Base-by-base conservation (phyloP, 2,797 vertebrate genomes). In the Eulemur coronatus region DNA sequence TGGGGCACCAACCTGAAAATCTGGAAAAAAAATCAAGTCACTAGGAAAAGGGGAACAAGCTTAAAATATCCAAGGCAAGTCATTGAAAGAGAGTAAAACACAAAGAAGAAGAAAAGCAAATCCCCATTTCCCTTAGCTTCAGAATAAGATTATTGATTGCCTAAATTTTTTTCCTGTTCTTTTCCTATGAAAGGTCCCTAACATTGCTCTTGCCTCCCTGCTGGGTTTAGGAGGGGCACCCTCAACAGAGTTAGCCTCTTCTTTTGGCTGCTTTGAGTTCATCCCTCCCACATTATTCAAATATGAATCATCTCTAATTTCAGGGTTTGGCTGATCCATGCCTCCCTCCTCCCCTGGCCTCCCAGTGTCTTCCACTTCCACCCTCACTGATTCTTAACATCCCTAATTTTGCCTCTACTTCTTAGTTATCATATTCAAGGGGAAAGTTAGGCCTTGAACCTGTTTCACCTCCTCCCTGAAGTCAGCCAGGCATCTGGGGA, bases 251-350 rank as follows among this genome's bases (percentile, higher is more conserved):
- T 97, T 93, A 43, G 97, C 91, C 97, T 98, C 98, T 98, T 96
- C 97, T 98, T 98, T 98, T 97, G 98, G 97, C 98, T 98, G 98
- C 96, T 98, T 93, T 97, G 91, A 89, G 97, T 97, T 97, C 97
- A 96, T 98, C 91, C 96, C 76, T 97, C 98, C 98, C 98, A 98
- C 98, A 97, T 80, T 95, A 95, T 86, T 98, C 95, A 93, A 75
- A 86, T 95, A 84, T 97, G 96, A 97, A 95, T 97, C 98, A 98
- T 98, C 95, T 81, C 55, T 96, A 95, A 97, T 96, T 96, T 84
- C 96, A 93, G 96, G 97, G 75, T 90, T 97, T 97, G 89, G 86
- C 87, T 85, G 94, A 89, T 96, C 93, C 75, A 5, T 30, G 61
- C 76, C 78, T 81, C 76, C 89, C 91, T 94, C 96, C 95, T 96